phyloP scores from a whole-genome alignment of 2,888 invertebrate genomes.

The Pimpla rufipes region DNA sequence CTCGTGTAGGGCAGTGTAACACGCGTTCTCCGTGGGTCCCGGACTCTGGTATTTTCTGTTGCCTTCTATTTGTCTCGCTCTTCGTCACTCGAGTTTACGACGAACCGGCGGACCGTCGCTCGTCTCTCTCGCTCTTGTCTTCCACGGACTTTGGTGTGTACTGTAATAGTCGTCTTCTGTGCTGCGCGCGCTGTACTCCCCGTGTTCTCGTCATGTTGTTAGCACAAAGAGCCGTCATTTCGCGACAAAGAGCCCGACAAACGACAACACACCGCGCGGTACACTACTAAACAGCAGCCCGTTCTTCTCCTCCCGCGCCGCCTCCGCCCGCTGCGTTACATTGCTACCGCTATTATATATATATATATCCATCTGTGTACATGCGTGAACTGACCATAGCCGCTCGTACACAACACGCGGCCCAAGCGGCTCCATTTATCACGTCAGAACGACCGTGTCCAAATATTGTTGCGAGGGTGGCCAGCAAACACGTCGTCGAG shows the following conservation, averaged over 20 bases:
- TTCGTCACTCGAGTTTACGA: conserved; percentile 52
- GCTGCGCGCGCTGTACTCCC: conserved; percentile 69
- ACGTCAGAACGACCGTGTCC: conserved; percentile 79
- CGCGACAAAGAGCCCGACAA: conserved; percentile 77
- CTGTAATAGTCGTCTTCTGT: conserved; percentile 55
- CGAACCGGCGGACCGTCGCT: conserved; percentile 9
- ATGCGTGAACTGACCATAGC: conserved; percentile 60
- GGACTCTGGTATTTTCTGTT: conserved; percentile 22
- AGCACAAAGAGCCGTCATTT: conserved; percentile 77
- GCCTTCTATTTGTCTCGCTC: neutral
- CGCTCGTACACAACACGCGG: conserved; percentile 31
- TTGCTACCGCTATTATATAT: conserved; percentile 50
- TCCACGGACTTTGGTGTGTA: conserved; percentile 31
- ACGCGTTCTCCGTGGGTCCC: conserved; percentile 33
- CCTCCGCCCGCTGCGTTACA: conserved; percentile 55
- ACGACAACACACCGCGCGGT: conserved; percentile 74
- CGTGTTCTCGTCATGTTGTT: conserved; percentile 70
- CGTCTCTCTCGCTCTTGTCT: conserved; percentile 38
- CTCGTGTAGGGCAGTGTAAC: conserved; percentile 24
- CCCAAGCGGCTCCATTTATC: conserved; percentile 72
- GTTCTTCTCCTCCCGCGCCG: conserved; percentile 60
- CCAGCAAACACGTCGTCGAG: conserved; percentile 33
- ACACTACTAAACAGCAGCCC: conserved; percentile 41
- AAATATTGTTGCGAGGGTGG: conserved; percentile 80
- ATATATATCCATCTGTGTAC: neutral